Percentiles rank a stretch among this genome's conserved stretches.
These are phyloP conservation scores for Petroica traversi DNA, from an alignment of 2,113 vertebrate species.

Conservation along the genomic window DNA sequence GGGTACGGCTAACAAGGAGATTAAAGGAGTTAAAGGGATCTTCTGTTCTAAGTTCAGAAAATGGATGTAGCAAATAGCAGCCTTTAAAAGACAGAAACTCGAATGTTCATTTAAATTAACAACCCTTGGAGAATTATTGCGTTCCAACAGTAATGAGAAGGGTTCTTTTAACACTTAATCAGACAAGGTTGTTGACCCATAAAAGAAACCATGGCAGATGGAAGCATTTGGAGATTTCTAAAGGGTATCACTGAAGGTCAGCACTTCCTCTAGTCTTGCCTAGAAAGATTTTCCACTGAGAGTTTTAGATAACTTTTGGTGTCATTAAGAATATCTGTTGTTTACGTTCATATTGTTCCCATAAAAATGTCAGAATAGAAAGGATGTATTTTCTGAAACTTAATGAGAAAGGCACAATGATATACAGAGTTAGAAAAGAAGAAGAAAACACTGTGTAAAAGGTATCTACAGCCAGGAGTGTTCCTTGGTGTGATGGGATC, in stretches of 20 bases:
- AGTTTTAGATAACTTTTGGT: neutral
- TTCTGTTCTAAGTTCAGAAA: constrained; percentile 22
- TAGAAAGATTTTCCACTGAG: neutral
- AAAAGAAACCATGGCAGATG: neutral
- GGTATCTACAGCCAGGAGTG: neutral
- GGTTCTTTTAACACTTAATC: constrained; percentile 31
- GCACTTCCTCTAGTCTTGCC: neutral
- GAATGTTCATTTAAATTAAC: constrained; percentile 39
- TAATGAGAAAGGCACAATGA: neutral
- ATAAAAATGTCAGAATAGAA: neutral
- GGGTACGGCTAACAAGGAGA: constrained; percentile 13
- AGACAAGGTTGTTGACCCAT: neutral
- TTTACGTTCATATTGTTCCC: neutral
- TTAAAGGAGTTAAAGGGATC: constrained; percentile 38
- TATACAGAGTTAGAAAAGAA: neutral
- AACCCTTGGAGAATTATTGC: neutral
- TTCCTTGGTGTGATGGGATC: neutral
- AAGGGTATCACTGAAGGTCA: neutral
- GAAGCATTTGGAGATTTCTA: constrained; percentile 1
- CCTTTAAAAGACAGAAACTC: constrained; percentile 1
- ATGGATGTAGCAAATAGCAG: constrained; percentile 29
- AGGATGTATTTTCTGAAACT: neutral
- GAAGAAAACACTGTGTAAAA: neutral
- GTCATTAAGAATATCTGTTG: neutral
- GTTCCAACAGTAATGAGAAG: constrained; percentile 19